These are phyloP conservation scores for Limnodromus scolopaceus DNA, from an alignment of 2,797 vertebrate genomes.

Conservation along the genomic window DNA sequence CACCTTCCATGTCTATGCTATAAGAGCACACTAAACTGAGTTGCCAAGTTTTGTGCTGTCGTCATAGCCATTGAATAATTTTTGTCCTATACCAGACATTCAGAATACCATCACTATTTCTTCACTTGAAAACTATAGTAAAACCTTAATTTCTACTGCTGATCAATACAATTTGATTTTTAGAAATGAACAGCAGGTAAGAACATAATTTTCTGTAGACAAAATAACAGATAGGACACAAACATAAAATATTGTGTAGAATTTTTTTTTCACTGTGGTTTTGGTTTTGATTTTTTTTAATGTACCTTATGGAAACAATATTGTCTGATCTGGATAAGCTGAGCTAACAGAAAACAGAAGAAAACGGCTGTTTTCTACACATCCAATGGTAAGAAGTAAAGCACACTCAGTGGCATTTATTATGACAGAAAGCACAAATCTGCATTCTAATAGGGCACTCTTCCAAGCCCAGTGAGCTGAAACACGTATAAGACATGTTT, in stretches of 20 bases:
- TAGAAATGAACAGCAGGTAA: not conserved
- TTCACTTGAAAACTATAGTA: not conserved
- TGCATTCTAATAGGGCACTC: not conserved
- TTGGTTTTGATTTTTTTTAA: fast-evolving
- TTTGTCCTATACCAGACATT: not conserved
- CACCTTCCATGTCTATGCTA: not conserved
- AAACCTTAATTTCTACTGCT: not conserved
- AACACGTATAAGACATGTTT: not conserved
- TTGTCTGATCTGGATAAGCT: not conserved
- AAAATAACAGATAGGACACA: not conserved
- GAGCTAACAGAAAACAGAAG: not conserved
- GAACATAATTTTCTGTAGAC: not conserved
- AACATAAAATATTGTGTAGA: not conserved
- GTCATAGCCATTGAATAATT: not conserved
- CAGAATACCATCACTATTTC: not conserved
- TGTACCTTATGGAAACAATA: not conserved
- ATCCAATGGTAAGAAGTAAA: not conserved
- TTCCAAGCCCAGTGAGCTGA: not conserved
- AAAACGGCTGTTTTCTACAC: not conserved
- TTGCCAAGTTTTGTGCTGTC: not conserved
- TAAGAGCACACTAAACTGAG: not conserved
- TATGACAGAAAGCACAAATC: not conserved
- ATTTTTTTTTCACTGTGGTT: not conserved
- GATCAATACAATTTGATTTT: not conserved
- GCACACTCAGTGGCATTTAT: not conserved